A percentile compares a stretch with the other conserved stretches of the same genome.
Evolutionary conservation across 2,113 vertebrate genomes (phyloP).

Genomic region (Protobothrops mucrosquamatus): DNA sequence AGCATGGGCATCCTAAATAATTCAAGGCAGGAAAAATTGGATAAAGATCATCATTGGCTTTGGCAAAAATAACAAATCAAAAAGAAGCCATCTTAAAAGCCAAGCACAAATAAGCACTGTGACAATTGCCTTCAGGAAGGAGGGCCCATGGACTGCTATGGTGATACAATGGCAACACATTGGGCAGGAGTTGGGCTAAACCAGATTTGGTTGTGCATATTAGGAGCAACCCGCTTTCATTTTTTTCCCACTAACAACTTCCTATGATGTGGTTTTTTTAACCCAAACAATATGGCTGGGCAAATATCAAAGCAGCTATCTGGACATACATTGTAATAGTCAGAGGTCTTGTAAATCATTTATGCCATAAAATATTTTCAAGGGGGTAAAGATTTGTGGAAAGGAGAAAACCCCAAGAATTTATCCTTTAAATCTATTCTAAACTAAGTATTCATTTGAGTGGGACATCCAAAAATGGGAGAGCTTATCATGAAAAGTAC

Average conservation of each 20-base stretch:
- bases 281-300: not conserved
- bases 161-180: not conserved
- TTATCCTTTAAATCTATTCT: not conserved
- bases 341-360: not conserved
- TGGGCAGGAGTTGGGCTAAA: not conserved
- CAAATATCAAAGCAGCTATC: not conserved
- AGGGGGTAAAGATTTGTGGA: not conserved
- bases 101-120: not conserved
- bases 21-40: not conserved
- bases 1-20: not conserved
- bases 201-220: not conserved
- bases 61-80: not conserved
- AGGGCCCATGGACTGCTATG: not conserved
- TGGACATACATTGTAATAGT: not conserved
- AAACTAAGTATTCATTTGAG: constrained; percentile 57
- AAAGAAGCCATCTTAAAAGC: not conserved
- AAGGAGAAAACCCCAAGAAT: not conserved
- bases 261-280: not conserved
- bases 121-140: not conserved
- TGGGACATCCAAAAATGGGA: not conserved
- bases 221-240: not conserved
- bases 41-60: not conserved
- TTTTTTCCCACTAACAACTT: not conserved
- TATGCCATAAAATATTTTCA: not conserved
- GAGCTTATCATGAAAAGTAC: not conserved